Evolutionary conservation across 2,113 vertebrate genomes (phyloP).

Genomic region (Silurus asotus): DNA sequence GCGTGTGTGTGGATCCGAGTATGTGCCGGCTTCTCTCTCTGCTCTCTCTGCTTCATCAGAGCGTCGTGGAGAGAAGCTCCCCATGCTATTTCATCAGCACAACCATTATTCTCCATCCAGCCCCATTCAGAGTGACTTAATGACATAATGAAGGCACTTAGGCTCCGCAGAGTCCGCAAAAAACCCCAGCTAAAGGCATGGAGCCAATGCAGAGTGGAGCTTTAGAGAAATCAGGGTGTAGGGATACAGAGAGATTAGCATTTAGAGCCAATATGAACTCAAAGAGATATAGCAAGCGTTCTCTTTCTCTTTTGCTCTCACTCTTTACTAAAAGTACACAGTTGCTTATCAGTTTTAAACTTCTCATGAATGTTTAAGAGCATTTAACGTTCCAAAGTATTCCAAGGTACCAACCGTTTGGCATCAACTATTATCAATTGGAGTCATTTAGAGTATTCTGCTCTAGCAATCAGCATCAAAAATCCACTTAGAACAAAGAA

Average conservation of each 20-base stretch:
- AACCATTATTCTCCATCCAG: slow-evolving; percentile 69
- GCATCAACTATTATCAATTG: background rate
- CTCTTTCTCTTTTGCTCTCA: background rate
- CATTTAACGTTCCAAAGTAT: too few relatives aligned
- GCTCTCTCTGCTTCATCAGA: slow-evolving; percentile 25
- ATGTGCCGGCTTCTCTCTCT: background rate
- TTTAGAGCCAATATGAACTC: slow-evolving; percentile 18
- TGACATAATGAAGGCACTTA: slow-evolving; percentile 73
- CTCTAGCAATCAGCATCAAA: too few relatives aligned
- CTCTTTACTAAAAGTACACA: background rate
- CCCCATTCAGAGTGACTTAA: slow-evolving; percentile 72
- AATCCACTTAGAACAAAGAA: background rate
- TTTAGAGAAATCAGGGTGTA: slow-evolving; percentile 22
- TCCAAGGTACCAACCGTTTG: too few relatives aligned
- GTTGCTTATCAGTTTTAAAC: background rate
- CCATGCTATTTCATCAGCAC: slow-evolving; percentile 51
- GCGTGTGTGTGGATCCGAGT: background rate
- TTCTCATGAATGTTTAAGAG: background rate
- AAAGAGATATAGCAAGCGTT: background rate
- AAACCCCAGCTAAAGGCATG: slow-evolving; percentile 61
- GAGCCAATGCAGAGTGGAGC: slow-evolving; percentile 12
- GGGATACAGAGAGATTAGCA: slow-evolving; percentile 23
- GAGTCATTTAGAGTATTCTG: too few relatives aligned
- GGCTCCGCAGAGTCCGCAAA: slow-evolving; percentile 66
- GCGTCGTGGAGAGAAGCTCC: slow-evolving; percentile 42